Evolutionary conservation across 2,888 invertebrate genomes (phyloP), one percentile per base, ranked within the genome.

Genomic region (Muschampia plurimacula): DNA sequence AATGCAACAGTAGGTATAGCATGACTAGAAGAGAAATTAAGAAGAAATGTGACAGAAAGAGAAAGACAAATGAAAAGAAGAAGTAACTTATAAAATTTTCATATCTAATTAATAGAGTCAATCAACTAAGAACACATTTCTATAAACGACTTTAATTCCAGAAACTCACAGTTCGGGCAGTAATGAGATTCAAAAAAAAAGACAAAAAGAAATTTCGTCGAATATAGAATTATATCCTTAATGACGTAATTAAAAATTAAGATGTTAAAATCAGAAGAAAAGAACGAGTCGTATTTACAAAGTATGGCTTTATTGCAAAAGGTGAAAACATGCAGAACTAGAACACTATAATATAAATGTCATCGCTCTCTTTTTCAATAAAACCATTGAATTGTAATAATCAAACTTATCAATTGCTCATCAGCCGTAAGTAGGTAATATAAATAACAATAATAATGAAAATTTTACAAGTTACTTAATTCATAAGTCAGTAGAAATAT

Each of bases 231-330:
- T 82, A 74, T 81, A 80, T 82, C 79, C 77, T 73, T 63, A 39
- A 69, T 75, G 72, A 72, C 69, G 36, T 76, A 71, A 41, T 32
- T n/a, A 55, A 67, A 67, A 67, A 72, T 71, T 75, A 66, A 22
- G 67, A 52, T 55, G 39, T 59, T 66, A 22, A 10, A 55, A 32
- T 69, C 71, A 32, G 63, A 73, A 74, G 60, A 67, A n/a, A 65
- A 41, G 67, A 75, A 69, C 69, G 49, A 74, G 64, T 74, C 36
- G 71, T 60, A 79, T 77, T 86, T 83, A 87, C 82, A 88, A 83
- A 68, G 57, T 76, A 76, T 80, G 83, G 85, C 83, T 76, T 77
- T 85, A 84, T 87, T 76, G 80, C 83, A 89, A 89, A 87, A 87
- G 87, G 88, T 85, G 39, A 69, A 67, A 59, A 74, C 82, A 84